A percentile compares a stretch with the other conserved stretches of the same genome.
Conservation (phyloP, 2,113 vertebrate species). For the Ceuthmochares aereus region DNA sequence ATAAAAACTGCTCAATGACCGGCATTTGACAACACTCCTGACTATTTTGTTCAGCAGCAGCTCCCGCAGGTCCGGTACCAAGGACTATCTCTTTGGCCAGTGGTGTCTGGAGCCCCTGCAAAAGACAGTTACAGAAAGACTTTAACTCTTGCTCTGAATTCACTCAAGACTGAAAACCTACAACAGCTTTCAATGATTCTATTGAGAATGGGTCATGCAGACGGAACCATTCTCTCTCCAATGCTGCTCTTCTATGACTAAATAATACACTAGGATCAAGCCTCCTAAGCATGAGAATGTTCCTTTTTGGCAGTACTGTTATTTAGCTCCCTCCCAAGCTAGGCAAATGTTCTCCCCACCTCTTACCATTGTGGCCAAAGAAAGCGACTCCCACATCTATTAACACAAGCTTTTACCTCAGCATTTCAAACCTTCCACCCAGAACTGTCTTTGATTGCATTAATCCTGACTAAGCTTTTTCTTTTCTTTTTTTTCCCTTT, state of each 20-base stretch:
- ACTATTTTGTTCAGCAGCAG: not conserved
- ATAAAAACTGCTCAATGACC: conserved; percentile 46
- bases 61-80: not conserved
- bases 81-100: conserved; percentile 92
- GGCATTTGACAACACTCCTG: not conserved
- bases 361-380: not conserved
- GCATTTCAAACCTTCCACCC: not conserved
- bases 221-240: not conserved
- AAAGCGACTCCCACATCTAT: not conserved
- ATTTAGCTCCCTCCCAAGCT: not conserved
- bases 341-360: not conserved
- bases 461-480: not conserved
- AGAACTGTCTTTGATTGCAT: not conserved
- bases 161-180: not conserved
- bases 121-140: conserved; percentile 25
- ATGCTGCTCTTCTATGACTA: not conserved
- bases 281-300: not conserved
- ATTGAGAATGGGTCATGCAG: not conserved
- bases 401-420: not conserved
- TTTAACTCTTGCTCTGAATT: not conserved
- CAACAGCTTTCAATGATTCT: not conserved
- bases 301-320: not conserved
- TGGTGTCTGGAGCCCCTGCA: conserved; percentile 87
- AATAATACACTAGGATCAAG: not conserved
- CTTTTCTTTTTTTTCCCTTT: not conserved